A percentile compares a stretch with the other conserved stretches of the same genome.
Evolutionary conservation across 2,888 invertebrate species (phyloP).

Genomic region (Sinotaia quadrata): DNA sequence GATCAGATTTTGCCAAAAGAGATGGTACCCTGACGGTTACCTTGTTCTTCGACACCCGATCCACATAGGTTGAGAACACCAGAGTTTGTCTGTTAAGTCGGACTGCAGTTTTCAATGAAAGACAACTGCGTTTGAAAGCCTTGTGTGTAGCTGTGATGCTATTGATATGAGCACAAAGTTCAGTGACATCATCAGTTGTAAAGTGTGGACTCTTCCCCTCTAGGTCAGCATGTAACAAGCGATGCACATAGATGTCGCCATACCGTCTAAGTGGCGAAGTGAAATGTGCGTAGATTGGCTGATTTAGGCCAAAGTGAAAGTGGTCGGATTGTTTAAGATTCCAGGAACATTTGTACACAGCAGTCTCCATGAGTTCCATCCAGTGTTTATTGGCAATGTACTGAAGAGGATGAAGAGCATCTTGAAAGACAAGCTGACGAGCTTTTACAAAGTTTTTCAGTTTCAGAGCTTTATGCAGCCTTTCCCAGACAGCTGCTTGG

Average conservation of each 20-base stretch:
- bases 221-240: slow-evolving; percentile 42
- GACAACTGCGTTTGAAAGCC: slow-evolving; percentile 39
- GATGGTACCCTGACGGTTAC: slow-evolving; percentile 40
- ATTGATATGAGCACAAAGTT: slow-evolving; percentile 41
- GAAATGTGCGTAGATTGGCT: slow-evolving; percentile 43
- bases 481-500: slow-evolving; percentile 37
- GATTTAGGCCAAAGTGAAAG: slow-evolving; percentile 44
- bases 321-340: slow-evolving; percentile 16
- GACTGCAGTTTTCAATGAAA: slow-evolving; percentile 36
- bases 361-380: slow-evolving; percentile 39
- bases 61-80: slow-evolving; percentile 37
- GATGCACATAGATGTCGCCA: slow-evolving; percentile 41
- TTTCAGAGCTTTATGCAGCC: slow-evolving; percentile 6
- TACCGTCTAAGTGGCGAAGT: slow-evolving; percentile 47
- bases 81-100: slow-evolving; percentile 34
- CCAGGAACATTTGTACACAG: slow-evolving; percentile 35
- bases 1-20: slow-evolving; percentile 31
- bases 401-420: slow-evolving; percentile 42
- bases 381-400: slow-evolving; percentile 38
- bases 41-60: slow-evolving; percentile 37
- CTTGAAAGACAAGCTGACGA: slow-evolving; percentile 29
- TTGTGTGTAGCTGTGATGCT: slow-evolving; percentile 39
- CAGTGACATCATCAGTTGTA: slow-evolving; percentile 37
- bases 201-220: slow-evolving; percentile 24
- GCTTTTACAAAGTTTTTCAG: slow-evolving; percentile 18